A percentile compares a stretch with the other conserved stretches of the same genome.
These are phyloP conservation scores for Serilophus lunatus DNA, from an alignment of 2,113 vertebrate genomes.

Conservation along the genomic window DNA sequence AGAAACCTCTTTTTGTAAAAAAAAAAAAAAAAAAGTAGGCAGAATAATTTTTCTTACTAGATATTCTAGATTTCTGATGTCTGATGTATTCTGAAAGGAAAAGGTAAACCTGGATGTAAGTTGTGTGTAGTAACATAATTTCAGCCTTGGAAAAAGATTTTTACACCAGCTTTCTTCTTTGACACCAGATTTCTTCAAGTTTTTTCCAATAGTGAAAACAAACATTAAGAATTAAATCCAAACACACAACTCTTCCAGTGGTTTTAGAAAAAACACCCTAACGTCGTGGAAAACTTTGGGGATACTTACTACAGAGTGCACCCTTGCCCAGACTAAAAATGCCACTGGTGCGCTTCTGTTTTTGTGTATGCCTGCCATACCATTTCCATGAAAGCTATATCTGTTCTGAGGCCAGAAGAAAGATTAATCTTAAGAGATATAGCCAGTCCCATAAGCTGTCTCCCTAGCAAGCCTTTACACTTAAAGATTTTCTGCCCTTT, in stretches of 20 bases:
- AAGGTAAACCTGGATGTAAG: background rate
- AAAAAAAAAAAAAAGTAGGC: background rate
- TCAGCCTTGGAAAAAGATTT: background rate
- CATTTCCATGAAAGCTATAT: background rate
- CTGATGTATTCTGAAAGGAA: background rate
- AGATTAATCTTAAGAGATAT: background rate
- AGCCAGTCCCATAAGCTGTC: background rate
- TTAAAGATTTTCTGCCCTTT: background rate
- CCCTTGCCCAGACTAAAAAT: background rate
- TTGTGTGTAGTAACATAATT: background rate
- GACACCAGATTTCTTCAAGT: background rate
- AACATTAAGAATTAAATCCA: background rate
- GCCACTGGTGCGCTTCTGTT: background rate
- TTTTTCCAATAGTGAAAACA: background rate
- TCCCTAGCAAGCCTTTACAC: background rate
- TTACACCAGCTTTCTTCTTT: background rate
- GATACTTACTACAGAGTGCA: background rate
- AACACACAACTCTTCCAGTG: background rate
- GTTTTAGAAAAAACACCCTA: background rate
- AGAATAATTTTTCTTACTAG: background rate
- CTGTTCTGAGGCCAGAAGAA: background rate
- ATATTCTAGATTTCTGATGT: background rate
- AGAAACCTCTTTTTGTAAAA: background rate
- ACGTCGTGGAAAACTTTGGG: background rate
- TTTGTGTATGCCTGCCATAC: background rate